Base-by-base conservation (phyloP, 2,888 invertebrate species). In the Troides helena region DNA sequence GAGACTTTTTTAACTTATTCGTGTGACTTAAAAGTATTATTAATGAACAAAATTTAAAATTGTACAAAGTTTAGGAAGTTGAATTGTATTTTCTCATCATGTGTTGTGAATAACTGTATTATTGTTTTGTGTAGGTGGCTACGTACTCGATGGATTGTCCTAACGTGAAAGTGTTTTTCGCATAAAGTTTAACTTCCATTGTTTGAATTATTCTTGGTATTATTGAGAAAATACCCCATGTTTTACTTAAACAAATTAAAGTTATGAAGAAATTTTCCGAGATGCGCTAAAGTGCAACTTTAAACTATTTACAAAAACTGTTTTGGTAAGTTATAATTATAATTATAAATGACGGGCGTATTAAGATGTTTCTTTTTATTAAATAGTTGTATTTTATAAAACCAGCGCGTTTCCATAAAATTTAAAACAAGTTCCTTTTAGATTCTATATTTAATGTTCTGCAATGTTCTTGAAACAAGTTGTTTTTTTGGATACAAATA, bases 131-230 rank as follows among this genome's bases (percentile, higher is more conserved):
- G 91, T 92, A 91, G 91, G 91, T 92, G 90, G 88, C 88, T 87
- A 82, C 80, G 73, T 76, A 77, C 81, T 82, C 81, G 83, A 77
- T 86, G 82, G 83, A 84, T 83, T 81, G 85, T 81, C 81, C 82
- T 81, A 81, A 86, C 89, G 92, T 92, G 92, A 92, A 92, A 92
- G 92, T 92, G 89, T 82, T 90, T 87, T 88, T 90, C 88, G 89
- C 89, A 87, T 90, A 88, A 87, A 89, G 89, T 91, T 91, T 85
- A 85, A 87, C 86, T 85, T 89, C 91, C 88, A 92, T 92, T 92
- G 92, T 92, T 90, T 84, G 75, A 80, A 81, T 84, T 83, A 86
- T 90, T 90, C 88, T 86, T 85, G 86, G 85, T 87, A 83, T 82
- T 78, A 78, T 82, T 85, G 85, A 85, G 87, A 88, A 88, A 86